phyloP scores from a whole-genome alignment of 2,113 vertebrate genomes.

The Crotalus viridis region DNA sequence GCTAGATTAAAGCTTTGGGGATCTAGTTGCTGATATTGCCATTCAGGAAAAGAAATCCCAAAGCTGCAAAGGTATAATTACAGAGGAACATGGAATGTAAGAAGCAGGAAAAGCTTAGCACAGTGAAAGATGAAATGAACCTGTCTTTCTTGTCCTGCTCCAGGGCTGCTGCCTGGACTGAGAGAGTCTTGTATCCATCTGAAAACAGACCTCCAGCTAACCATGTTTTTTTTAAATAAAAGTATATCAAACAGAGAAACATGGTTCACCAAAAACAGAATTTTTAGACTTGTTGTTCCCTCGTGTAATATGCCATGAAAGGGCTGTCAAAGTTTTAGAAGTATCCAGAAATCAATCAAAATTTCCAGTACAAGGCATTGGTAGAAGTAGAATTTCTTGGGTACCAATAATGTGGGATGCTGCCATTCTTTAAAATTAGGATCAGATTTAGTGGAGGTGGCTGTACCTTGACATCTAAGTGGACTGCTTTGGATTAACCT shows the following conservation, averaged over 20 bases:
- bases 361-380: not conserved
- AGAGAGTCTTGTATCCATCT: not conserved
- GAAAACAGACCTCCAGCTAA: not conserved
- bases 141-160: not conserved
- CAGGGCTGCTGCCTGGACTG: not conserved
- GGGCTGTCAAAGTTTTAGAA: not conserved
- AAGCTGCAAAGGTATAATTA: not conserved
- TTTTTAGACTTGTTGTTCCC: not conserved
- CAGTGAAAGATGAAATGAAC: not conserved
- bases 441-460: not conserved
- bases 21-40: not conserved
- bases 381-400: not conserved
- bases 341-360: not conserved
- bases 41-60: not conserved
- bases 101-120: not conserved
- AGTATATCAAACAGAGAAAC: not conserved
- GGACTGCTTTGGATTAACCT: not conserved
- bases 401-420: not conserved
- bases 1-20: not conserved
- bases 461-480: not conserved
- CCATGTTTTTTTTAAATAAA: not conserved
- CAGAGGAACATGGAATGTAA: not conserved
- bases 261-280: not conserved
- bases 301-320: not conserved
- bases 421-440: not conserved